phyloP scores from a whole-genome alignment of 2,797 vertebrate species.

The Chaetodon trifasciatus region DNA sequence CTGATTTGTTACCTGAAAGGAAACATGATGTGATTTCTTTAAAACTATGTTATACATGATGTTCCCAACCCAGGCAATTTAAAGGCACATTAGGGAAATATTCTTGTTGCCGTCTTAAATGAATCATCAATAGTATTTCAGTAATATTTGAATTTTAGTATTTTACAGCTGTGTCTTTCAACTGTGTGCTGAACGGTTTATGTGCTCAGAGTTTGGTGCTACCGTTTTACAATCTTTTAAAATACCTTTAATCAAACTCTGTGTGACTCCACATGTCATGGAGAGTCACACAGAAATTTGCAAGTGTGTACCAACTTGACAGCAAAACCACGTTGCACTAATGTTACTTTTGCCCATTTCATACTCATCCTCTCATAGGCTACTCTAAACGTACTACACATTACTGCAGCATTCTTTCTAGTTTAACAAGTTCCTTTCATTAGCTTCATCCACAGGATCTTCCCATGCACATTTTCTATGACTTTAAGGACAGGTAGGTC shows the following conservation, averaged over 20 bases:
- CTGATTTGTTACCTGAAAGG: slow-evolving; percentile 90
- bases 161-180: neutral
- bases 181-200: neutral
- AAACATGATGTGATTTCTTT: neutral
- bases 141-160: neutral
- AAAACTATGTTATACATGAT: neutral
- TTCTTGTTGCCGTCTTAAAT: neutral
- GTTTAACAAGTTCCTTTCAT: neutral
- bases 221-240: neutral
- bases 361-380: neutral
- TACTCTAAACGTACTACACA: neutral
- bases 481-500: neutral
- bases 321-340: neutral
- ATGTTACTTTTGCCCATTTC: neutral
- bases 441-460: neutral
- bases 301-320: no score
- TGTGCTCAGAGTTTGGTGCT: neutral
- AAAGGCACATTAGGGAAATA: neutral
- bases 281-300: neutral
- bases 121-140: neutral
- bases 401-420: neutral
- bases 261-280: neutral
- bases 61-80: no score
- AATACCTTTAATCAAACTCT: neutral
- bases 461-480: neutral